Conservation (phyloP, 2,113 vertebrate genomes). For the Rhinolophus ferrumequinum region DNA sequence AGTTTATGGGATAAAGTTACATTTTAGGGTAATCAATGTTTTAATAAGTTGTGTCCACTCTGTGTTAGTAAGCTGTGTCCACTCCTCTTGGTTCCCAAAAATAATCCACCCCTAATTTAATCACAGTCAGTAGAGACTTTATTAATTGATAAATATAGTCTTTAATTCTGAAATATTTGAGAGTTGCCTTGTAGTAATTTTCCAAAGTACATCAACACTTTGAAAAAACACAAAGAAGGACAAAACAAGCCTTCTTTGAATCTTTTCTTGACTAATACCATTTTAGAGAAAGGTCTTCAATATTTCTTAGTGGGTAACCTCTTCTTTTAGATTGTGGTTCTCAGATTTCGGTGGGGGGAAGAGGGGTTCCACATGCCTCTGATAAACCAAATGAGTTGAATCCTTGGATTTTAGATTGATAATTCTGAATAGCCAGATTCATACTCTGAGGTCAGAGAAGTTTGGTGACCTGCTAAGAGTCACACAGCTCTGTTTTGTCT, state of each 20-base stretch:
- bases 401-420: background rate
- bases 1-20: slow-evolving; percentile 5
- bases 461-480: background rate
- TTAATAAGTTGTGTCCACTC: slow-evolving; percentile 2
- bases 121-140: background rate
- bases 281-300: background rate
- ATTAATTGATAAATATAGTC: background rate
- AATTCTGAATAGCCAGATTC: background rate
- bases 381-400: background rate
- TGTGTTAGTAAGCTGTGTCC: slow-evolving; percentile 36
- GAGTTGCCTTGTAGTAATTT: background rate
- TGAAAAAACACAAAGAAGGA: background rate
- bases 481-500: background rate
- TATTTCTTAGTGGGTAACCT: background rate
- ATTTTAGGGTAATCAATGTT: slow-evolving; percentile 19
- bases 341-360: background rate
- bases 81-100: background rate
- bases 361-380: background rate
- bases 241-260: background rate
- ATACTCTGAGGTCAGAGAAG: background rate
- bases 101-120: slow-evolving; percentile 36
- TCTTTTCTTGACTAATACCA: slow-evolving; percentile 11
- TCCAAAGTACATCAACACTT: background rate
- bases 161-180: slow-evolving; percentile 18
- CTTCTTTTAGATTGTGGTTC: background rate